A percentile compares a stretch with the other conserved stretches of the same genome.
Conservation (phyloP, 1,140 invertebrate genomes). For the Papilio glaucus region DNA sequence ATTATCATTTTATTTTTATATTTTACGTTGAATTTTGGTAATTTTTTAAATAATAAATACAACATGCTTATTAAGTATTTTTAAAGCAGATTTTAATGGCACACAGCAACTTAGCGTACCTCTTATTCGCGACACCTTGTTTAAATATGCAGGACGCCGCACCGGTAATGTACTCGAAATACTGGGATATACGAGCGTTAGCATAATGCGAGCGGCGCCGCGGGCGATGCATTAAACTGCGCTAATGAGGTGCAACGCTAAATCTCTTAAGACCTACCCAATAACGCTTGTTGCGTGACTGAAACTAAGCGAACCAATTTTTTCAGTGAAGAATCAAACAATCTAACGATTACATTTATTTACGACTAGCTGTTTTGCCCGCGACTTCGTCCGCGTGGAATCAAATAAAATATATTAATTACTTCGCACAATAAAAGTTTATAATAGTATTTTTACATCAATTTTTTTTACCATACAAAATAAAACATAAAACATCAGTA, state of each 20-base stretch:
- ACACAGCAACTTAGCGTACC: conserved; percentile 55
- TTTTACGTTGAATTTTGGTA: no score
- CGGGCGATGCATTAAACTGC: conserved; percentile 77
- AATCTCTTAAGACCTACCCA: conserved; percentile 68
- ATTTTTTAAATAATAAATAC: neutral
- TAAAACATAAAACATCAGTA: no score
- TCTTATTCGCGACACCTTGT: conserved; percentile 68
- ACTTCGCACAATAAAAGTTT: no score
- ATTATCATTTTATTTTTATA: no score
- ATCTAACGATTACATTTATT: no score
- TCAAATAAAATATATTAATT: no score
- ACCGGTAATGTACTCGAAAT: conserved; percentile 78
- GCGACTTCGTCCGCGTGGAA: no score
- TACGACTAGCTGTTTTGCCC: no score
- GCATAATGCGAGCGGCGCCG: conserved; percentile 79
- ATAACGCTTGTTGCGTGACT: conserved; percentile 34
- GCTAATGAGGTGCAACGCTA: conserved; percentile 73
- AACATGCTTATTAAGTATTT: conserved; percentile 19
- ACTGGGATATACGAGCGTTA: conserved; percentile 76
- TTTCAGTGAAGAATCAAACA: neutral
- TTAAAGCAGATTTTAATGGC: conserved; percentile 39
- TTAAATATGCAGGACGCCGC: conserved; percentile 80
- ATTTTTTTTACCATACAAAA: no score
- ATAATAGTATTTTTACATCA: no score
- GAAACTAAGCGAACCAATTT: neutral